Evolutionary conservation across 2,797 vertebrate genomes (phyloP), one percentile per base, ranked within the genome.

Genomic region (Gymnothorax reevesii): DNA sequence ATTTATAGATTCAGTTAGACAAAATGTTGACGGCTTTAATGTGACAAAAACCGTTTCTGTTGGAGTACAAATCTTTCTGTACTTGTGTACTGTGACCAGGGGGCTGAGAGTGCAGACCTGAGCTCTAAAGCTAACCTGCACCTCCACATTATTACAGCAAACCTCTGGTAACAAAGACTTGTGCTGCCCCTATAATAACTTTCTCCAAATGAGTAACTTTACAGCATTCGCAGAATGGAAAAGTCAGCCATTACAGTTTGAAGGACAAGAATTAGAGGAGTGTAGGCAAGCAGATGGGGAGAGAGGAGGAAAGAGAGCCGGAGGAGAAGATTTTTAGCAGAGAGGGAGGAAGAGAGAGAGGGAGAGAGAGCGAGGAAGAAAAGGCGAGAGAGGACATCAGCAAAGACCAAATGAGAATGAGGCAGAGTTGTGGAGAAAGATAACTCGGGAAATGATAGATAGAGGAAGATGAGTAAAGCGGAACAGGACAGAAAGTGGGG

Each of bases 221-320:
- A 33, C 69, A 9, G 69, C 3, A n/a, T 7, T 7, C 1, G 12
- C 17, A 79, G 20, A 22, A 42, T 9, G 49, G 75, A 54, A 2
- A 79, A 54, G 49, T 42, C 2, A 17, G 20, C 42, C 15, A 22
- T 22, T 54, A 9, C 17, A 17, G 4, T 71, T 4, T 79, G 49
- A 27, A 79, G 3, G 71, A 49, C 33, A 42, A 42, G 33, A 42
- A 42, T 42, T 42, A 42, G 33, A 42, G 33, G 33, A 42, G 33
- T 42, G 33, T 42, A 42, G 33, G 33, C 33, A 42, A 42, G 2
- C 33, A 42, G 33, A 42, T 42, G 33, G 13, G 54, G 73, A 9
- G 42, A 88, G 98, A 97, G 20, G 20, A 22, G 71, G 98, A 99
- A 92, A 98, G 99, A 90, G 88, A 66, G 62, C 20, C 2, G n/a